Percentiles rank a stretch among this genome's conserved stretches.
These are phyloP conservation scores for Naja naja DNA, from an alignment of 2,113 vertebrate species.

Conservation along the genomic window DNA sequence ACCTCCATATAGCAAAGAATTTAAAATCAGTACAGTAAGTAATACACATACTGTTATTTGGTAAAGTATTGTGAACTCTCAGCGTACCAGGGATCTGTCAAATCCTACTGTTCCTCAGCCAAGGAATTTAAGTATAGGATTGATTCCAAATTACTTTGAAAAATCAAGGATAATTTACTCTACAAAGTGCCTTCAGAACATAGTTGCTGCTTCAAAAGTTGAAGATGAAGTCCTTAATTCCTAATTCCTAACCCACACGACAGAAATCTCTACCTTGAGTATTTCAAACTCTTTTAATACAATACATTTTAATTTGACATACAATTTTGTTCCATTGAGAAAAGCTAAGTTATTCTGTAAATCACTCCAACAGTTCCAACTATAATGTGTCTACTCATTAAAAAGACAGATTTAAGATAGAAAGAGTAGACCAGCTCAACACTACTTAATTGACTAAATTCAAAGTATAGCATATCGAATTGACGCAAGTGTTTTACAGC, in stretches of 20 bases:
- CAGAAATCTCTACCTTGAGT: not conserved
- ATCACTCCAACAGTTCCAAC: constrained; percentile 6
- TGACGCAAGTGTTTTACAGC: not conserved
- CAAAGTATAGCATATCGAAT: not conserved
- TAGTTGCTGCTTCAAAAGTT: not conserved
- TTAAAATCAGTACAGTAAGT: not conserved
- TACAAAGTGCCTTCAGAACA: not conserved
- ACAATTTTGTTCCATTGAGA: not conserved
- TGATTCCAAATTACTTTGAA: not conserved
- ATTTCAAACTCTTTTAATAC: not conserved
- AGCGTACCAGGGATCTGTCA: not conserved
- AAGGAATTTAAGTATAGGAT: not conserved
- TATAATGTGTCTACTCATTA: not conserved
- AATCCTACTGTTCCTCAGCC: not conserved
- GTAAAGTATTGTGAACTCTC: not conserved
- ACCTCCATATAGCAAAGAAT: not conserved
- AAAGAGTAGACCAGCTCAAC: not conserved
- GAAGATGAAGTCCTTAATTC: not conserved
- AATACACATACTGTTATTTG: not conserved
- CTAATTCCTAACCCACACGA: no score
- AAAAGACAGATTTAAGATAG: constrained; percentile 13
- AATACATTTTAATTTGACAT: not conserved
- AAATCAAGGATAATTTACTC: not conserved
- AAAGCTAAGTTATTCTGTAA: not conserved
- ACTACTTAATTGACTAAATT: not conserved